Evolutionary conservation across 2,797 vertebrate species (phyloP), one percentile per base, ranked within the genome.

Genomic region (Mus minutoides): DNA sequence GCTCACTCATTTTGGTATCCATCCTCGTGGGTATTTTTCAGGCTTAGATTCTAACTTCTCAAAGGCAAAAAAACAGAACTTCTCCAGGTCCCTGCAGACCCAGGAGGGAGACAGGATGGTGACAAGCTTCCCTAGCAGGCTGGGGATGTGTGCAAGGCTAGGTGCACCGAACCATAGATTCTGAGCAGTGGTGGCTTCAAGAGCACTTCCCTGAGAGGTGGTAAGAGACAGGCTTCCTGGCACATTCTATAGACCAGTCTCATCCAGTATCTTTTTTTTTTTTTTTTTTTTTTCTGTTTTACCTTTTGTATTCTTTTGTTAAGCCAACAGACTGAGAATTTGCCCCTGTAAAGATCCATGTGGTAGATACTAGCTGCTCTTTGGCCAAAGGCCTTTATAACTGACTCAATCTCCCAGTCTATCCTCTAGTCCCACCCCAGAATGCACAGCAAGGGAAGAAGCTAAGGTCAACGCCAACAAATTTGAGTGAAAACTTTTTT

Each of bases 401-500:
- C 52, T 79, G n/a, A 92, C 73, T 91, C 26, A 73, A 67, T 95
- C 60, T 94, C 93, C 79, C 87, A n/a, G 54, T 88, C 79, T 80
- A 26, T 31, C 40, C 37, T 11, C 46, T 80, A 91, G 16, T 22
- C 82, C 69, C 43, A 75, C 3, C 71, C 69, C 67, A 85, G 46
- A 75, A 88, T 26, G 46, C 64, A 90, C 83, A 54, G 64, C 92
- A 96, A 69, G 46, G 82, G 92, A 95, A 94, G 78, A 92, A 91
- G 92, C 43, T 93, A 88, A 93, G 80, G 37, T 96, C 69, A 91
- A 17, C 64, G 83, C 52, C 94, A 95, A 92, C 56, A 93, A 90
- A 88, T 96, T 93, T 88, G 69, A 95, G 88, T 64, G 88, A 84
- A 96, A 96, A 69, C 85, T 90, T 31, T 43, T 90, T 90, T 96